Percentiles rank a stretch among this genome's conserved stretches.
These are phyloP conservation scores for Pristionchus exspectatus DNA, from an alignment of 2,888 invertebrate genomes.

Conservation along the genomic window DNA sequence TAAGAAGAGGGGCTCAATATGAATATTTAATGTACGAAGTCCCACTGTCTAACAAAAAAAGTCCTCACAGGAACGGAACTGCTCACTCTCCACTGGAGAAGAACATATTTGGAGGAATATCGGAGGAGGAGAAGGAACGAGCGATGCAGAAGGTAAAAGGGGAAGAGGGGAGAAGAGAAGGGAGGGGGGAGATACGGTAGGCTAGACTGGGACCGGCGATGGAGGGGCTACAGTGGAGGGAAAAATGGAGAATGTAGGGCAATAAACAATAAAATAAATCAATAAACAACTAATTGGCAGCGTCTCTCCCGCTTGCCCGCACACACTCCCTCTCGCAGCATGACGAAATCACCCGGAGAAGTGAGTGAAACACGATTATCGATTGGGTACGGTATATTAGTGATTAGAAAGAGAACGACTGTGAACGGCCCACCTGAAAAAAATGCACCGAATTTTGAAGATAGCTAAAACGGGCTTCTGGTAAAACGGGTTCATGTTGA, in stretches of 20 bases:
- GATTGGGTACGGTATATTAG: background rate
- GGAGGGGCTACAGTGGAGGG: too few species aligned
- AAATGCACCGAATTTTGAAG: background rate
- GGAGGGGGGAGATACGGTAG: background rate
- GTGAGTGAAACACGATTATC: background rate
- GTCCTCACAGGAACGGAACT: background rate
- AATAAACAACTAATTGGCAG: background rate
- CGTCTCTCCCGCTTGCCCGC: conserved; percentile 14
- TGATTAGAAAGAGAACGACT: background rate
- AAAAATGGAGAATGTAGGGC: too few species aligned
- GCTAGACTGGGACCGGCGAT: too few species aligned
- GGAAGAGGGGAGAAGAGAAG: background rate
- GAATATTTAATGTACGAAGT: too few species aligned
- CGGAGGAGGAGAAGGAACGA: conserved; percentile 13
- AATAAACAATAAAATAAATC: background rate
- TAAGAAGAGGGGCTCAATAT: too few species aligned
- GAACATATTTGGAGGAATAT: conserved; percentile 32
- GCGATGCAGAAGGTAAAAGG: conserved; percentile 24
- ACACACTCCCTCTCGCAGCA: conserved; percentile 16
- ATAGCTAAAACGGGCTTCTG: too few species aligned
- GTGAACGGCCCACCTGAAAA: background rate
- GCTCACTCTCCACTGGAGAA: conserved; percentile 29
- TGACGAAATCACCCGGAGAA: conserved; percentile 1
- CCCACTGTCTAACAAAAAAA: background rate
- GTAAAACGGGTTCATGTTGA: background rate